phyloP scores from a whole-genome alignment of 1,140 invertebrate species.

The Drosophila sturtevanti region DNA sequence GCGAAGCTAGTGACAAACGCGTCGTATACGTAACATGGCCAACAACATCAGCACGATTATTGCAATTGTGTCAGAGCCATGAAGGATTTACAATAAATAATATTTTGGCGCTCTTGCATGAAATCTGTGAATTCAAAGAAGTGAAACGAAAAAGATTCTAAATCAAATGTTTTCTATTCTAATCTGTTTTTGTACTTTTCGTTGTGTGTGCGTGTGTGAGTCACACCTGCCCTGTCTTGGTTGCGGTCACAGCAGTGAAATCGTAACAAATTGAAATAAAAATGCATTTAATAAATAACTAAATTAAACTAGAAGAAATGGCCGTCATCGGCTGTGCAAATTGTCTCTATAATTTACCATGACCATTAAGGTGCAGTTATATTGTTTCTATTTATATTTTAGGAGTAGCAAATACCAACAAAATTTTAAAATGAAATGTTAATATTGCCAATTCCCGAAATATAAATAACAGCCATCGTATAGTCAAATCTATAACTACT shows the following conservation, averaged over 20 bases:
- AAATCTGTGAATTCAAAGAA: constrained; percentile 50
- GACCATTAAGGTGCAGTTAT: too few relatives aligned
- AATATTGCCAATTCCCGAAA: too few relatives aligned
- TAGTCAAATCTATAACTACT: too few relatives aligned
- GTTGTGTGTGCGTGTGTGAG: constrained; percentile 51
- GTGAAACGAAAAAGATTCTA: constrained; percentile 7
- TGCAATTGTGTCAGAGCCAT: constrained; percentile 31
- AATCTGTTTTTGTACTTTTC: constrained; percentile 39
- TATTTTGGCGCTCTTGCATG: constrained; percentile 35
- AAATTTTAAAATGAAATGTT: too few relatives aligned
- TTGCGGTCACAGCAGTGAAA: constrained; percentile 65
- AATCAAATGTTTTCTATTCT: constrained; percentile 5
- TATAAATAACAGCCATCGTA: too few relatives aligned
- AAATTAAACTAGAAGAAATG: too few relatives aligned
- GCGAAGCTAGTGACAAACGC: constrained; percentile 53
- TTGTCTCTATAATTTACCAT: too few relatives aligned
- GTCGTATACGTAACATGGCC: constrained; percentile 61
- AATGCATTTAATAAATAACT: constrained; percentile 52
- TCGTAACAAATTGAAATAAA: constrained; percentile 42
- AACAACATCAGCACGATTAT: neutral
- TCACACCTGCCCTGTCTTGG: constrained; percentile 50
- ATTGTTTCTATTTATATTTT: too few relatives aligned
- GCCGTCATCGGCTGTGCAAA: too few relatives aligned
- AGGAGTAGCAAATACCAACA: too few relatives aligned
- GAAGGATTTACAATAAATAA: constrained; percentile 40